phyloP scores from a whole-genome alignment of 2,888 invertebrate genomes.

The Ischnura elegans region DNA sequence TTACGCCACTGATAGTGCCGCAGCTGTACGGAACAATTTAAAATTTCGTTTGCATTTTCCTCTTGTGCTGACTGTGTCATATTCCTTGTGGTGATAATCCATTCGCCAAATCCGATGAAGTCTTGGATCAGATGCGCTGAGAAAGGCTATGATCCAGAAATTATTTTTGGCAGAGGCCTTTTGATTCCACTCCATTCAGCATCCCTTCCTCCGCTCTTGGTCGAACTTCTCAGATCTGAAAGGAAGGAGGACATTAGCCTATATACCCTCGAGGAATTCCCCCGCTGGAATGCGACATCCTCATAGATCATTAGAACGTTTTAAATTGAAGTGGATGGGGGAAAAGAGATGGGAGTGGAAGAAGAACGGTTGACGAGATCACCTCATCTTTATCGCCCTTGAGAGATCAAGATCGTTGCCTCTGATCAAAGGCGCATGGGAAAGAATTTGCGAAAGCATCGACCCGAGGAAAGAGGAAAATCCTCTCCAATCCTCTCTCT shows the following conservation, averaged over 20 bases:
- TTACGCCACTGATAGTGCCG: background rate
- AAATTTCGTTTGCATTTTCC: background rate
- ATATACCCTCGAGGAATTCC: conserved; percentile 13
- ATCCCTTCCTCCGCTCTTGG: background rate
- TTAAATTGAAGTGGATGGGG: background rate
- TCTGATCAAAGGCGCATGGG: background rate
- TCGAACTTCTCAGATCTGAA: background rate
- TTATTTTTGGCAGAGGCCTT: background rate
- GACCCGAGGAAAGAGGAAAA: background rate
- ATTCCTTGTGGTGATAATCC: background rate
- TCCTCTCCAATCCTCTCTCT: too few species aligned
- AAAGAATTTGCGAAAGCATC: background rate
- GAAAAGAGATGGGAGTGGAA: background rate
- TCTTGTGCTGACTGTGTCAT: conserved; percentile 3
- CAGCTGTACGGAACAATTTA: conserved; percentile 18
- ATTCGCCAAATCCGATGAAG: background rate
- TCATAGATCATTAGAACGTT: conserved; percentile 17
- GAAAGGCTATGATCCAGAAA: background rate
- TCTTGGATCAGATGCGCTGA: background rate
- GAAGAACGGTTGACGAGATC: conserved; percentile 11
- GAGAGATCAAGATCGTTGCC: background rate
- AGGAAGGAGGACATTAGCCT: background rate
- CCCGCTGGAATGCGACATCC: background rate
- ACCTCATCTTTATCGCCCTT: background rate
- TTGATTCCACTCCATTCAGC: background rate